Evolutionary conservation across 2,113 vertebrate species (phyloP).

Genomic region (Hippocampus mohnikei): DNA sequence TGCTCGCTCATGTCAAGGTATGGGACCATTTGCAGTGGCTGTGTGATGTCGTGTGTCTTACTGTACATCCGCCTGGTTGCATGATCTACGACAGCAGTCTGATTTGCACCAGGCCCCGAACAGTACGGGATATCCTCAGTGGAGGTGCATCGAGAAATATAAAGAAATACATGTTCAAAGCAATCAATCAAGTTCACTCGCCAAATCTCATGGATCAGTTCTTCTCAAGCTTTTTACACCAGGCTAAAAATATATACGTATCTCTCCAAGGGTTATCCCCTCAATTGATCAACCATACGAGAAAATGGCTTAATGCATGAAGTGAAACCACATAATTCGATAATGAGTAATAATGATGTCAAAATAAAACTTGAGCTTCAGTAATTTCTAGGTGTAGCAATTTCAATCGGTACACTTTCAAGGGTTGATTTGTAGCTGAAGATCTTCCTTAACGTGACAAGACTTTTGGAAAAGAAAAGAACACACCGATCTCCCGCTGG

Average conservation of each 20-base stretch:
- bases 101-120: background rate
- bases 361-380: background rate
- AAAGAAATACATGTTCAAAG: background rate
- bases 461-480: slow-evolving; percentile 26
- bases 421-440: slow-evolving; percentile 10
- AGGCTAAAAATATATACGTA: no score
- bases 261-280: no score
- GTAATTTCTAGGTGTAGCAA: background rate
- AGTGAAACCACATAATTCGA: no score
- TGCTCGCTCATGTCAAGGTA: slow-evolving; percentile 73
- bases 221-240: no score
- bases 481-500: background rate
- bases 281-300: no score
- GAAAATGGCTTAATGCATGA: no score
- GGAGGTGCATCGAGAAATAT: background rate
- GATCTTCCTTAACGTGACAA: slow-evolving; percentile 21
- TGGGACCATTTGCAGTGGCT: background rate
- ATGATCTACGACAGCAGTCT: background rate
- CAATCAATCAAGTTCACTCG: no score
- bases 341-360: no score
- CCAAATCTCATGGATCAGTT: no score
- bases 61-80: background rate
- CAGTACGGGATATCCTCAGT: background rate
- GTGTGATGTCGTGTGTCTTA: background rate
- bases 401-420: background rate